phyloP scores from a whole-genome alignment of 1,140 invertebrate genomes.

The Eumeta japonica region DNA sequence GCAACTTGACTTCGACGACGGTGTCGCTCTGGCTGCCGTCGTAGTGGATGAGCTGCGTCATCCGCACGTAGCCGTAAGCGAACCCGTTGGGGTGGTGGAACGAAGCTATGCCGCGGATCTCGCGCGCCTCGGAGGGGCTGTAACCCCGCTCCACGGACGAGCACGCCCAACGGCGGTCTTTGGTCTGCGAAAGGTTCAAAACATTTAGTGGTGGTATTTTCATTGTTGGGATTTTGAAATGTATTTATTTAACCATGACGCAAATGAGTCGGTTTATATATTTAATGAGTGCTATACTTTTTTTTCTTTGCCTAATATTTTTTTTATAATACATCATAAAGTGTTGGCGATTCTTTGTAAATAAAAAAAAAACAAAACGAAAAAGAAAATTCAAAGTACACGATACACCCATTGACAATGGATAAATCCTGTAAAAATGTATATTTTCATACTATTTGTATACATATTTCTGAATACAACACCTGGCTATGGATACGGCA shows the following conservation, averaged over 20 bases:
- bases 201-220: background rate
- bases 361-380: too few species aligned
- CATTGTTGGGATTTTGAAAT: slow-evolving; percentile 1
- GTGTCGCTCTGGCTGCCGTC: slow-evolving; percentile 88
- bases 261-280: background rate
- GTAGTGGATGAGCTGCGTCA: slow-evolving; percentile 84
- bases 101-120: slow-evolving; percentile 84
- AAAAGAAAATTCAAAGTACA: too few species aligned
- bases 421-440: too few species aligned
- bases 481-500: too few species aligned
- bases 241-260: background rate
- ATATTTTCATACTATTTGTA: too few species aligned
- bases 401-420: too few species aligned
- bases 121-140: slow-evolving; percentile 78
- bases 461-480: too few species aligned
- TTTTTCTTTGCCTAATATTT: too few species aligned
- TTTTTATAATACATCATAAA: too few species aligned
- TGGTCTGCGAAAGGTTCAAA: slow-evolving; percentile 18
- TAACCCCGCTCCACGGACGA: slow-evolving; percentile 83
- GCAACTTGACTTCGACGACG: slow-evolving; percentile 81
- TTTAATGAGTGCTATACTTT: background rate
- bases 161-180: slow-evolving; percentile 75
- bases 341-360: too few species aligned
- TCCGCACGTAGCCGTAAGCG: slow-evolving; percentile 82
- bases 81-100: slow-evolving; percentile 88